Conservation (phyloP, 2,113 vertebrate species). For the Irena cyanogastra region DNA sequence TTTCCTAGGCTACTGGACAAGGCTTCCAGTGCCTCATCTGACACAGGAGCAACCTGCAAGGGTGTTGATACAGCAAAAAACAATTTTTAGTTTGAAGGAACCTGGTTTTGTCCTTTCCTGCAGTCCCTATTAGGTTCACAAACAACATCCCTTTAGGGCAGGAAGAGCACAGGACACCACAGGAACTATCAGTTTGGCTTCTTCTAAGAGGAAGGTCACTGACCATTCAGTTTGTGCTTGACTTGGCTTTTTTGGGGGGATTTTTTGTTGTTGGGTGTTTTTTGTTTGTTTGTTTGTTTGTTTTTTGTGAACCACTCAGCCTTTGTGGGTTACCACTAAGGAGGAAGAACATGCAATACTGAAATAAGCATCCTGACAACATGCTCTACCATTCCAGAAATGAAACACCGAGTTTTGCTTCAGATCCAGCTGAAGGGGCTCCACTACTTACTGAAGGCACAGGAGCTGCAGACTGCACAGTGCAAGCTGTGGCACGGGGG, state of each 20-base stretch:
- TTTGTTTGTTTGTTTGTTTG: no score
- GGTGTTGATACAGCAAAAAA: background rate
- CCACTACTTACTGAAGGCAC: slow-evolving; percentile 47
- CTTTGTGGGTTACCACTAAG: fast-evolving
- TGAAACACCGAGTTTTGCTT: background rate
- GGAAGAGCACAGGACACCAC: background rate
- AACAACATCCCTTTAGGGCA: background rate
- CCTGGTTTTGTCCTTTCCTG: background rate
- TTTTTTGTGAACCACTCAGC: background rate
- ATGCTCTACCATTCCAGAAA: background rate
- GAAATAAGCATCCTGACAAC: background rate
- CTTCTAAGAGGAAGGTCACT: background rate
- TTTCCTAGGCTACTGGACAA: slow-evolving; percentile 69
- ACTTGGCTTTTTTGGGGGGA: background rate
- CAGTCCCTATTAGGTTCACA: background rate
- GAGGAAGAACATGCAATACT: background rate
- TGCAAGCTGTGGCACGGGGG: slow-evolving; percentile 18
- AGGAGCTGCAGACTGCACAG: slow-evolving; percentile 41
- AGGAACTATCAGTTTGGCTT: background rate
- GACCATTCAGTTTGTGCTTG: background rate
- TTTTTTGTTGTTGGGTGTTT: no score
- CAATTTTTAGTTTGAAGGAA: background rate
- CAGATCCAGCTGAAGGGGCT: background rate
- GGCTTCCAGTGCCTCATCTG: slow-evolving; percentile 63
- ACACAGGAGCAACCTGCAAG: background rate